Base-by-base conservation (phyloP, 2,888 invertebrate genomes). In the Spatulosminthurus flaviceps region DNA sequence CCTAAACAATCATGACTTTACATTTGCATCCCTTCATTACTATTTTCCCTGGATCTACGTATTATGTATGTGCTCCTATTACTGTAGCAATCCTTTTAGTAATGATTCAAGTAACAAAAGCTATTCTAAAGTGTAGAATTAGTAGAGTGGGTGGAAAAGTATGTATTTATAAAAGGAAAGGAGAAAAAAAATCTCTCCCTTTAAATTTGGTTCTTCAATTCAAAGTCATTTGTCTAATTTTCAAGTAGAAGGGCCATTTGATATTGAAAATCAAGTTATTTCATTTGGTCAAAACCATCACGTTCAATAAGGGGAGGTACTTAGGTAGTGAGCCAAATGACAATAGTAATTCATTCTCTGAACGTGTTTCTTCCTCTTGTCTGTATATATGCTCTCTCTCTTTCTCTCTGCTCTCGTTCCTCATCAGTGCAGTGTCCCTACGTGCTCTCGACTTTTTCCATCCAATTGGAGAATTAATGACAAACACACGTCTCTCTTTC, bases 401-500 rank as follows among this genome's bases (percentile, higher is more conserved):
- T 13, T 61, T 22, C 64, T 13, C 21, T 64, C 64, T 19, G 2
- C 26, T 64, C 22, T 9, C 61, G 7, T n/a, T 22, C 22, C 64
- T 22, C 64, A 19, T n/a, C n/a, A 22, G 24, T 13, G 13, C n/a
- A n/a, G n/a, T n/a, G n/a, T n/a, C 4, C 26, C 42, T 21, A 72
- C 71, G 71, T 72, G 71, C 42, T 72, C 71, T 7, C 43, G 5
- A 42, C 22, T 72, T 24, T 72, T 42, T 72, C 41, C 43, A 24
- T 67, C 28, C 67, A 67, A 67, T 28, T 72, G 16, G 43, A 72
- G 43, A 42, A 42, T 72, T 43, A 72, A 72, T 51, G 51, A 51
- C 51, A 51, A 51, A 51, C 51, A 51, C 51, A 51, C 51, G 51
- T 51, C 51, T 51, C 51, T 51, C 51, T 19, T 11, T 51, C n/a